Conservation (phyloP, 2,113 vertebrate species). For the Pantherophis guttatus region DNA sequence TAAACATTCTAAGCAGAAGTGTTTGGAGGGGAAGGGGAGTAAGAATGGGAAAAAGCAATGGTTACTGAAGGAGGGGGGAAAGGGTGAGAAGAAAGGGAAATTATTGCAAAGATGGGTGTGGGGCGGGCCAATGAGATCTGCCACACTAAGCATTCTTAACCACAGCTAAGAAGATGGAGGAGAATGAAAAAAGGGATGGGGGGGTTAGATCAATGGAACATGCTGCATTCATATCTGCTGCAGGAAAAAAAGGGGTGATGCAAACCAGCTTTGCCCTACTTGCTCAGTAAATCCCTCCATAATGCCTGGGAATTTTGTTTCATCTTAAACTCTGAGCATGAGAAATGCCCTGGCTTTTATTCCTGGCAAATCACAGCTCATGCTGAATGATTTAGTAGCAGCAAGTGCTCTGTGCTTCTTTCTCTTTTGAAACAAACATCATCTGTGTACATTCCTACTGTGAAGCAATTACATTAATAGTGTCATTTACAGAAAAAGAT, state of each 20-base stretch:
- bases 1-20: background rate
- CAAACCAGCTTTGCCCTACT: background rate
- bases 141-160: background rate
- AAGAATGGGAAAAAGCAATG: background rate
- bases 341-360: background rate
- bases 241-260: background rate
- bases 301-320: background rate
- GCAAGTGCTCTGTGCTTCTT: background rate
- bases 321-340: background rate
- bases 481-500: background rate
- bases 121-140: background rate
- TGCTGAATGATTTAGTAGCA: background rate
- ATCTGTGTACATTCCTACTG: background rate
- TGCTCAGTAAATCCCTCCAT: background rate
- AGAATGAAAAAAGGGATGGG: background rate
- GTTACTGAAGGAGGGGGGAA: background rate
- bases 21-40: background rate
- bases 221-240: background rate
- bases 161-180: background rate
- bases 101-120: background rate
- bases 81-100: background rate
- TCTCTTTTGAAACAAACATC: background rate
- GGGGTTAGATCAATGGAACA: background rate
- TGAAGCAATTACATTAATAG: background rate
- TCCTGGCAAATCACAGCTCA: background rate